Base-by-base conservation (phyloP, 1,140 invertebrate species). In the Sarcophaga peregrina region DNA sequence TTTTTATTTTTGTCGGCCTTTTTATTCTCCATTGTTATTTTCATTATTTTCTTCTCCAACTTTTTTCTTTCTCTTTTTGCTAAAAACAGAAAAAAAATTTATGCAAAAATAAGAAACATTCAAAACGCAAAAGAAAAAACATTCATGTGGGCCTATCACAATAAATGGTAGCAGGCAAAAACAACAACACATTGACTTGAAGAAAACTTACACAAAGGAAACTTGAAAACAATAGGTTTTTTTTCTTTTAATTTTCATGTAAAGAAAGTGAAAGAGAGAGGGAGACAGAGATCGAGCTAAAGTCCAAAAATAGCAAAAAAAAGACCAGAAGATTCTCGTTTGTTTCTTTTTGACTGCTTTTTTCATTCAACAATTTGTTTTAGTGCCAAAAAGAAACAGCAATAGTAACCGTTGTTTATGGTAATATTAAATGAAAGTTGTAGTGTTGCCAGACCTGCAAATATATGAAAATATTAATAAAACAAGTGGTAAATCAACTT, bases 361-460 rank as follows among this genome's bases (percentile, higher is more conserved):
- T 68, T 68, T 68, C 62, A 68, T 68, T 68, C 62, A 68, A 68
- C 62, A 68, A 68, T 68, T 68, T 68, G 62, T 68, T 68, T 68
- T 20, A 25, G 8, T 68, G 62, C 17, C 0, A 68, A n/a, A 68
- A 68, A 20, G 62, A 68, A 68, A 68, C 5, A 37, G 25, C 25
- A 37, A 37, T 37, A 37, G 25, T 37, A 1, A 37, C 4, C 25
- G 25, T 37, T 37, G 25, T 37, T 37, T 37, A 37, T 37, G 4
- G 4, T 37, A 37, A 37, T 37, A 4, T 37, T 37, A 37, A 37
- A 37, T 37, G 25, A 37, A 37, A 37, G 25, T 37, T 37, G 15
- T 0, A 58, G n/a, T 9, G 62, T 25, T 68, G 62, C 62, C 62
- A 68, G 10, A 58, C 15, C n/a, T n/a, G 15, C 15, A 58, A n/a